phyloP scores from a whole-genome alignment of 2,888 invertebrate genomes.

The Dascillus cervinus region DNA sequence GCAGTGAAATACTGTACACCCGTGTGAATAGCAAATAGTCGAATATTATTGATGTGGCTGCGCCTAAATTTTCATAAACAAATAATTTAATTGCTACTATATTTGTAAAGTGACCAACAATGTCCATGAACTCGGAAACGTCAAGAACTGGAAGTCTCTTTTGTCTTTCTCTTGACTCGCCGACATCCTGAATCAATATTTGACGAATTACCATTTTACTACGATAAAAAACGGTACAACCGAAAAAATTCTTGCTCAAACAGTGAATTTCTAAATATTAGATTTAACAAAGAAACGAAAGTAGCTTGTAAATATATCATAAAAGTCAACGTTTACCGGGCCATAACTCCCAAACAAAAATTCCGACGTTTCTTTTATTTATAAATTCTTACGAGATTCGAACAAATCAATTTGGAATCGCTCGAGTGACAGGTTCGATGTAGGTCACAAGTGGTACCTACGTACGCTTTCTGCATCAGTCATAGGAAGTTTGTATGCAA shows the following conservation, averaged over 20 bases:
- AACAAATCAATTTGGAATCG: no score
- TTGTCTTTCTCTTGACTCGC: conserved; percentile 21
- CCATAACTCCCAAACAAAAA: no score
- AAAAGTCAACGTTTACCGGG: no score
- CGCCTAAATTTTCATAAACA: conserved; percentile 24
- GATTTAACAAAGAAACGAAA: no score
- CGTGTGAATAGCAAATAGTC: conserved; percentile 31
- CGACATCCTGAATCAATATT: conserved; percentile 28
- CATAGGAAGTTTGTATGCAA: conserved; percentile 10
- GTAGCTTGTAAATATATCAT: no score
- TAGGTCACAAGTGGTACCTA: conserved; percentile 11
- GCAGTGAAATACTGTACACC: conserved; percentile 7
- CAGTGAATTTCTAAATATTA: no score
- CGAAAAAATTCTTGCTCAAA: no score
- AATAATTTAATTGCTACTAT: conserved; percentile 27
- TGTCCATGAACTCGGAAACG: conserved; percentile 27
- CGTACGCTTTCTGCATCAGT: conserved; percentile 8
- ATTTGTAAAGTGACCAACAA: conserved; percentile 22
- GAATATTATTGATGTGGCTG: conserved; percentile 17
- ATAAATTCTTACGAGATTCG: no score
- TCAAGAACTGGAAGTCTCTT: conserved; percentile 21
- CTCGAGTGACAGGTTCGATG: no score
- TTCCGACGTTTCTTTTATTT: no score
- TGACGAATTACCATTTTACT: no score
- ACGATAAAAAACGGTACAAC: no score